Percentiles rank a stretch among this genome's conserved stretches.
phyloP scores from a whole-genome alignment of 2,888 invertebrate genomes.

The Liopterus haemorrhoidalis region DNA sequence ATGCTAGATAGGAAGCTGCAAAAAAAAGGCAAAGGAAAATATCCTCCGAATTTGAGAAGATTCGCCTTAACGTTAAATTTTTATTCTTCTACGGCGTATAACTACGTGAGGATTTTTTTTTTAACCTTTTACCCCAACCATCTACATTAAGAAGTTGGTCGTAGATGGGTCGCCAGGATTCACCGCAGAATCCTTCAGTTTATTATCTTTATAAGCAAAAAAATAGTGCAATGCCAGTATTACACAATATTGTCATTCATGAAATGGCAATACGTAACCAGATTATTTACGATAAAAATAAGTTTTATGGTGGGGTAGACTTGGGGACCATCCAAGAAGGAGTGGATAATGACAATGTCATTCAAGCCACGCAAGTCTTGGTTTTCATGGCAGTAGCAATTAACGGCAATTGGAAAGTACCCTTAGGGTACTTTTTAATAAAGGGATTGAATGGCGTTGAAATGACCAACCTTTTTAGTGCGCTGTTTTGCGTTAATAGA shows the following conservation, averaged over 20 bases:
- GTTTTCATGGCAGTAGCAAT: no score
- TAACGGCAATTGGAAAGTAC: no score
- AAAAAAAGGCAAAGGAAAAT: neutral
- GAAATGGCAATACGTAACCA: neutral
- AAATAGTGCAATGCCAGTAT: neutral
- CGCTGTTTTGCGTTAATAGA: no score
- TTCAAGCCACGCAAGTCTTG: no score
- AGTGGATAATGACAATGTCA: neutral
- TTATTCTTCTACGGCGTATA: conserved; percentile 5
- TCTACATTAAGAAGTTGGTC: neutral
- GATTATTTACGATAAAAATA: neutral
- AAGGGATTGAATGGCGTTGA: no score
- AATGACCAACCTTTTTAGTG: no score
- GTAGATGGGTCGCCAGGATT: conserved; percentile 6
- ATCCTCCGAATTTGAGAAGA: neutral
- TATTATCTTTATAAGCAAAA: neutral
- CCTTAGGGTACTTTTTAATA: no score
- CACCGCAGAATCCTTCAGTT: conserved; percentile 3
- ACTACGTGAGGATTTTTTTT: conserved; percentile 1
- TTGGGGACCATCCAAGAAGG: neutral
- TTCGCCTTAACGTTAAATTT: conserved; percentile 3
- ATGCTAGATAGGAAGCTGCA: neutral
- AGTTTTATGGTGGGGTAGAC: conserved; percentile 1
- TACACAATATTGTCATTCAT: neutral
- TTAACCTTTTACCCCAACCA: neutral